Evolutionary conservation across 2,888 invertebrate species (phyloP).

Genomic region (Julus scandinavius): DNA sequence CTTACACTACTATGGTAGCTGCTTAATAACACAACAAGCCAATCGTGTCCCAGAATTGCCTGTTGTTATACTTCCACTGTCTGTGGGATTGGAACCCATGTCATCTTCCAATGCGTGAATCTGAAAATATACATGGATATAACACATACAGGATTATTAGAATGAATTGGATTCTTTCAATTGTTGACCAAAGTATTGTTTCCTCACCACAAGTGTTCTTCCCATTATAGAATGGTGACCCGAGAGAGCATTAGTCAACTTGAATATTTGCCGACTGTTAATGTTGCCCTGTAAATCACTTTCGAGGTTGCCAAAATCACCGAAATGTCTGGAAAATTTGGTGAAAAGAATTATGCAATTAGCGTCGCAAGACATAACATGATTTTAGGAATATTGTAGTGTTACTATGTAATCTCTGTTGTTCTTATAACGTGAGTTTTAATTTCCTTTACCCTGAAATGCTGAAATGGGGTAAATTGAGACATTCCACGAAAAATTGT

Average conservation of each 20-base stretch:
- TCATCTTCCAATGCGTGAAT: slow-evolving; percentile 56
- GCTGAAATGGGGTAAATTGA: no score
- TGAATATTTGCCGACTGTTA: not conserved
- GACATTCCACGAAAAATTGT: no score
- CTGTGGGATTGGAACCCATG: slow-evolving; percentile 49
- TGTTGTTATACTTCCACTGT: slow-evolving; percentile 49
- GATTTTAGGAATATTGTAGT: not conserved
- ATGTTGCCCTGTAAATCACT: slow-evolving; percentile 52
- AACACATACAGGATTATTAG: not conserved
- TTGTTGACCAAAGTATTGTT: not conserved
- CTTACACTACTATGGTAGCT: not conserved
- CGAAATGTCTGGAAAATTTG: slow-evolving; percentile 52
- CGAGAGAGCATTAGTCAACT: not conserved
- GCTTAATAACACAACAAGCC: slow-evolving; percentile 57
- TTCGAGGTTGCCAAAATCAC: slow-evolving; percentile 57
- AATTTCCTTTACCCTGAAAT: no score
- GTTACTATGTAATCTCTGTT: no score
- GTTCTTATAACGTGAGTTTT: no score
- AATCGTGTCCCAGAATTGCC: slow-evolving; percentile 56
- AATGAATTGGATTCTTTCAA: not conserved
- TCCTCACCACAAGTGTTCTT: slow-evolving; percentile 56
- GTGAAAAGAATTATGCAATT: not conserved
- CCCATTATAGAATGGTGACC: slow-evolving; percentile 55
- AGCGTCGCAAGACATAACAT: not conserved
- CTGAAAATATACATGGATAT: not conserved